Evolutionary conservation across 2,113 vertebrate genomes (phyloP), one percentile per base, ranked within the genome.

Genomic region (Caretta caretta): DNA sequence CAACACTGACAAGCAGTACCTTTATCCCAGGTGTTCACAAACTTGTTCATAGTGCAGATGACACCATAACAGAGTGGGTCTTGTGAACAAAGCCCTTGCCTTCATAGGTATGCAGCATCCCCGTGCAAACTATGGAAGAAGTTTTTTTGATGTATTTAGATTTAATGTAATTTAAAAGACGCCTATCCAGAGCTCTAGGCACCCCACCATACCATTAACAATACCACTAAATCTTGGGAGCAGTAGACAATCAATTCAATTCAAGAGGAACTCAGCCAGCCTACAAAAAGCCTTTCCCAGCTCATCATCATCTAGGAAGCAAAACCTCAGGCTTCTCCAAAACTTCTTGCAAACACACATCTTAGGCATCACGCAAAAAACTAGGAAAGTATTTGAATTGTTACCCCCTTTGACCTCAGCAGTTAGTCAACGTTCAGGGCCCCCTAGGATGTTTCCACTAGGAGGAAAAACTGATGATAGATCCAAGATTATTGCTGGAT

Each of bases 11-110:
- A 62, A 59, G 62, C 31, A 54, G 5, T 2, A 7, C 38, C 72
- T 76, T 46, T 76, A 35, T 69, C 16, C 31, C 62, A 8, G 62
- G 62, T 8, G 62, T 65, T 65, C 29, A 75, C 69, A 24, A 42
- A 76, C 22, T 25, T 76, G 9, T 76, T 76, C 72, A 76, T 76
- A 76, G 3, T 25, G 42, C 42, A 76, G 11, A 46, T 12, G 5
- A 46, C 38, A 46, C n/a, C 38, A 46, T 46, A 76, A 42, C 27
- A 0, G 0, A 12, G 49, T 27, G 5, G 27, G 29, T 62, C 80
- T 31, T n/a, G 12, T 80, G 29, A 53, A 72, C 56, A 57, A 3
- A 81, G 49, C 14, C 24, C 19, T 76, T 56, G 54, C 53, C 83
- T 86, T 82, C 20, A 42, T 4, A 65, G 13, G 31, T 35, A 10